Evolutionary conservation across 2,888 invertebrate genomes (phyloP), one percentile per base, ranked within the genome.

Genomic region (Andrena praecox): DNA sequence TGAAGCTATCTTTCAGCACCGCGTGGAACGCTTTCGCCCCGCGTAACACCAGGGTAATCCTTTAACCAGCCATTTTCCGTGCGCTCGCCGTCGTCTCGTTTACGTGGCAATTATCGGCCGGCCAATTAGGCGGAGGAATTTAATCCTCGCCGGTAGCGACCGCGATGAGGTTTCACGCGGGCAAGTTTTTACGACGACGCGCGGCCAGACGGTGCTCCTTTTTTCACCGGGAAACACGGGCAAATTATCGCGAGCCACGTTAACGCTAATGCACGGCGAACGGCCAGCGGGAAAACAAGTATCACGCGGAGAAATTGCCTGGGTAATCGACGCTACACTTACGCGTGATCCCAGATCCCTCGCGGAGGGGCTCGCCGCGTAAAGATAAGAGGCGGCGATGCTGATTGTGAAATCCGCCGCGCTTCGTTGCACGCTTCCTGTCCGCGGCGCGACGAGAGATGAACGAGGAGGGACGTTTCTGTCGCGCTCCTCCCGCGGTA

Each of bases 111-210:
- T 88, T 88, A 88, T 78, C 82, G 85, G 48, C 66, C 50, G 62
- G 80, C 60, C 76, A 85, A 85, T 88, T 82, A 81, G 75, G 80
- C 70, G 76, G 50, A 29, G 59, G 78, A 85, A 77, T 86, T 86
- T 85, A 85, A 88, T 88, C 74, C 77, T 29, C 31, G 75, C 27
- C n/a, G 62, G 59, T 20, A 35, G 54, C 27, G 35, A 27, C 48
- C 63, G 20, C 64, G n/a, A 48, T 16, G 64, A 62, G 63, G 31
- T 63, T 77, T 75, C 69, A n/a, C 77, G 77, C 75, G 75, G 63
- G 50, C 81, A 62, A 71, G 33, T 83, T 80, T 64, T 78, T 75
- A n/a, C 62, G 12, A n/a, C n/a, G 7, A 35, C 31, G 20, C 20
- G 20, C 24, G 54, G 27, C 27, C 16, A 42, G 35, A 54, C 59